Percentiles rank a stretch among this genome's conserved stretches.
Conservation (phyloP, 2,113 vertebrate species). For the Salvelinus namaycush region DNA sequence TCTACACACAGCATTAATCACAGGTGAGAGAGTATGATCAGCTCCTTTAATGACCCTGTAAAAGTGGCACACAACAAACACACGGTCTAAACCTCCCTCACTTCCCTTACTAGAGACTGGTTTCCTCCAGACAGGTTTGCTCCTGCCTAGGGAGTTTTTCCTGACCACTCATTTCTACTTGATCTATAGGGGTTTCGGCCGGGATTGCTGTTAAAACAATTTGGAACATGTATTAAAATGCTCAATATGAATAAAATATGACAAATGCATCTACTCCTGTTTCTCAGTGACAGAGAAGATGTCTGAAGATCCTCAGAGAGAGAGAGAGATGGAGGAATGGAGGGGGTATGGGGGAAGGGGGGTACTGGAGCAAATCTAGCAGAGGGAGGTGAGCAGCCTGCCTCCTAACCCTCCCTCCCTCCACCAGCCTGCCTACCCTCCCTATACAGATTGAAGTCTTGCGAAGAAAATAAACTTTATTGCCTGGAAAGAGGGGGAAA, state of each 20-base stretch:
- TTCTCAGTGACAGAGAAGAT: neutral
- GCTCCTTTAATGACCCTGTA: constrained; percentile 59
- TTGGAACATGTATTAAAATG: too few species aligned
- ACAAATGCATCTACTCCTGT: neutral
- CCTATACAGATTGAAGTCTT: constrained; percentile 98
- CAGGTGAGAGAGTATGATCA: constrained; percentile 69
- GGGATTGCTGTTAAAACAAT: too few species aligned
- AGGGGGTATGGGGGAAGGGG: constrained; percentile 73
- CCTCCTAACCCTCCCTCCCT: constrained; percentile 8
- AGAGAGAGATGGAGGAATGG: constrained; percentile 38
- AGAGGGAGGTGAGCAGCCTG: constrained; percentile 92
- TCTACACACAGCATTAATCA: constrained; percentile 71
- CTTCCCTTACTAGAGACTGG: neutral
- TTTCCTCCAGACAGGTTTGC: neutral
- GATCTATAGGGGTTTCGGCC: too few species aligned
- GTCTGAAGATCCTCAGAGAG: constrained; percentile 51
- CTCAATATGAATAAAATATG: neutral
- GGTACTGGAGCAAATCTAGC: constrained; percentile 83
- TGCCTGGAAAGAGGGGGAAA: constrained; percentile 98
- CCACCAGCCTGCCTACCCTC: constrained; percentile 60
- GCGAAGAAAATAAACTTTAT: constrained; percentile 99
- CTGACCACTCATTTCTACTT: too few species aligned
- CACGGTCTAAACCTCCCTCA: constrained; percentile 1
- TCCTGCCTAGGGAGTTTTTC: too few species aligned
- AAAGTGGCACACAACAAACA: constrained; percentile 29